These are phyloP conservation scores for Gobionotothen gibberifrons DNA, from an alignment of 2,797 vertebrate genomes.

Conservation along the genomic window DNA sequence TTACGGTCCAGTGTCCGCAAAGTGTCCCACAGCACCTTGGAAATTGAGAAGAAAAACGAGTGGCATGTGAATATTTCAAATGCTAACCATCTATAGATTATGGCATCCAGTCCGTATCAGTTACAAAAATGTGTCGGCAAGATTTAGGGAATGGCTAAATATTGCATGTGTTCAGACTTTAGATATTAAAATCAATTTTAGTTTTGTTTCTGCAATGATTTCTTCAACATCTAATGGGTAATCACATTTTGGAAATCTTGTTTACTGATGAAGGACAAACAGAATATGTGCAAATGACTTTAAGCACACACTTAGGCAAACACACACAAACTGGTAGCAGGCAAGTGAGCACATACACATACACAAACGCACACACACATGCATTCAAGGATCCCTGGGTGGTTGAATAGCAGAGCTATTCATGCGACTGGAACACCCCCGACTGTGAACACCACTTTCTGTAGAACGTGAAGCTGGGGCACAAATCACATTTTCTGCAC, in stretches of 20 bases:
- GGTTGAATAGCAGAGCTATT: constrained; percentile 82
- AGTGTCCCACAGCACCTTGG: constrained; percentile 27
- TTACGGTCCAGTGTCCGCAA: constrained; percentile 14
- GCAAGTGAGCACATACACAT: constrained; percentile 27
- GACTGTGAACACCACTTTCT: constrained; percentile 82
- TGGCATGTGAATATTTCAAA: constrained; percentile 4
- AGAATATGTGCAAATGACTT: constrained; percentile 65
- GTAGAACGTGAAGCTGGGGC: constrained; percentile 84
- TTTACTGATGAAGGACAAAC: constrained; percentile 73
- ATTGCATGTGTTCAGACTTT: constrained; percentile 23
- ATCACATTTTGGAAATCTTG: constrained; percentile 67
- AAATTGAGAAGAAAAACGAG: background rate
- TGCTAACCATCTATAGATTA: constrained; percentile 13
- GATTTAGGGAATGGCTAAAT: constrained; percentile 20
- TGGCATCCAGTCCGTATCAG: background rate
- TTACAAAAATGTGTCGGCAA: constrained; percentile 15
- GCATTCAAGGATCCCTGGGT: constrained; percentile 65
- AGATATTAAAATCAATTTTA: constrained; percentile 24
- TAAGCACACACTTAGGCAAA: constrained; percentile 51
- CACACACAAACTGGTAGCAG: constrained; percentile 36
- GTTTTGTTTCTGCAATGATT: constrained; percentile 26
- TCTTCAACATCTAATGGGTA: constrained; percentile 49
- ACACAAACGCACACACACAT: constrained; percentile 31
- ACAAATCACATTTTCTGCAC: constrained; percentile 90
- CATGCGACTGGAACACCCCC: constrained; percentile 81